Evolutionary conservation across 2,888 invertebrate genomes (phyloP), one percentile per base, ranked within the genome.

Genomic region (Augochlorella aurata): DNA sequence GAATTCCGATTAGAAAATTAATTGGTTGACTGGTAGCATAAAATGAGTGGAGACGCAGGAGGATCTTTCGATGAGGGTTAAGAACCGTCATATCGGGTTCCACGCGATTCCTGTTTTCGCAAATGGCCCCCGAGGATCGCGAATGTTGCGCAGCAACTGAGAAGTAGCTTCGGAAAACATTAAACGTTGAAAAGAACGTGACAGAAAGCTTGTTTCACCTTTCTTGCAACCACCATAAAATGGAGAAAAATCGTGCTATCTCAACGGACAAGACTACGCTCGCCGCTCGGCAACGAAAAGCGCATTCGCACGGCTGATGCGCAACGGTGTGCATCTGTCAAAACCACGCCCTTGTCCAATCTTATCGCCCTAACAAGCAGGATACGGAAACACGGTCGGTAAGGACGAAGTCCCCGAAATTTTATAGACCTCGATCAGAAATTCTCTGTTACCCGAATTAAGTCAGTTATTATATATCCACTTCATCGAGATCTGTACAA

Each of bases 281-380:
- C 54, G 49, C 66, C 65, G 58, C 74, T 61, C 76, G 77, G 72
- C 76, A 67, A 85, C 75, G 61, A 81, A 68, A 81, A 66, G 76
- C 68, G 73, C 77, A 83, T 82, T 81, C 81, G 79, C 74, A 77
- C 82, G 74, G 73, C 77, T 58, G 84, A 76, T 80, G 75, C 80
- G 76, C 82, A 77, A 38, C 74, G 65, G 79, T 76, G 74, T 82
- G 83, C 87, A 90, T 89, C 88, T 89, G 89, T 89, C 89, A 89
- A 90, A 89, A 89, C 90, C 89, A 89, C 89, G 89, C 89, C 89
- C 89, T 90, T 87, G 69, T 80, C 80, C 82, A 74, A 70, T 82
- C 79, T 81, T 82, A 77, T 71, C 49, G 73, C 49, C 82, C 77
- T 79, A 58, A 80, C 65, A 49, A 61, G n/a, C n/a, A 50, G 50